Conservation (phyloP, 1,140 invertebrate species). For the Helicoverpa armigera region DNA sequence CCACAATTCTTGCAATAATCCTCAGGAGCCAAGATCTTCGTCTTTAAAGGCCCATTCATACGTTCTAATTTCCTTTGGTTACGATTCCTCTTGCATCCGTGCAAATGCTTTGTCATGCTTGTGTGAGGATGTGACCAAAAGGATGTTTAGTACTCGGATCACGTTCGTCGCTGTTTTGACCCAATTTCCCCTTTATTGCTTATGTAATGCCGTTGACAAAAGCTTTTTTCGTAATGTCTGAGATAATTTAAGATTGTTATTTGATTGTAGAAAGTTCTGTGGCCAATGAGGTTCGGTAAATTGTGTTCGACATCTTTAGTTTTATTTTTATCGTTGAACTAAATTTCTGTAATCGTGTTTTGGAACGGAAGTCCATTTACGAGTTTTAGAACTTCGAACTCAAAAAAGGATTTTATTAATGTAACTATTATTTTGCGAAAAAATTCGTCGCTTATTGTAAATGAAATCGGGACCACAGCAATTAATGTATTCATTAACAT, state of each 20-base stretch:
- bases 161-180: constrained; percentile 48
- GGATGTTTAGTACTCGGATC: constrained; percentile 21
- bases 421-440: too few relatives aligned
- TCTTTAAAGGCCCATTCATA: constrained; percentile 7
- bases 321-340: background rate
- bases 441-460: too few relatives aligned
- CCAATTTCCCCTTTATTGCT: constrained; percentile 50
- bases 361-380: too few relatives aligned
- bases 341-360: background rate
- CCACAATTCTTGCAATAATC: background rate
- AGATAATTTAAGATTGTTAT: constrained; percentile 40
- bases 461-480: too few relatives aligned
- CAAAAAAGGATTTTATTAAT: too few relatives aligned
- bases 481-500: too few relatives aligned
- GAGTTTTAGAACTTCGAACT: too few relatives aligned
- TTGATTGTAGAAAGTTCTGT: constrained; percentile 25
- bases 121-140: constrained; percentile 38
- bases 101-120: constrained; percentile 32
- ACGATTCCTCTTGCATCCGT: constrained; percentile 35
- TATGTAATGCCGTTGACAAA: constrained; percentile 53
- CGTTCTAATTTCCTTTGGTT: constrained; percentile 29
- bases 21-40: background rate
- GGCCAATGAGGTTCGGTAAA: background rate
- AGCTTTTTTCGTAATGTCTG: constrained; percentile 44
- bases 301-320: background rate